Base-by-base conservation (phyloP, 2,113 vertebrate genomes). In the Cyprinodon variegatus region DNA sequence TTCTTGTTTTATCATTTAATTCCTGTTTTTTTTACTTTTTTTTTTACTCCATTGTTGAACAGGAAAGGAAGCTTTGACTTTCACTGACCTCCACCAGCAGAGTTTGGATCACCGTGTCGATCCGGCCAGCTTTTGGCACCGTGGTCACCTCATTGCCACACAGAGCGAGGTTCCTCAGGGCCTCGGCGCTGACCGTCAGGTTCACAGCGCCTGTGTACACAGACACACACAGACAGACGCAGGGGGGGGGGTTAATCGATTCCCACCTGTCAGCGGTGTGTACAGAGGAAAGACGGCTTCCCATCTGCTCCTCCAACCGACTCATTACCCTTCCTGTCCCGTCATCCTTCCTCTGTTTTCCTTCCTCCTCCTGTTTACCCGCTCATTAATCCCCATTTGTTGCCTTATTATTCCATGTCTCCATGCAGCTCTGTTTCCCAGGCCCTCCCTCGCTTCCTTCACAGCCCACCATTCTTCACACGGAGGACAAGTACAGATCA, bases 1-100 rank as follows among this genome's bases (percentile, higher is more conserved):
- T 29, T 29, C 29, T 29, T 29, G 29, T 29, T 29, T 29, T 29
- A 29, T 29, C 29, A 29, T 29, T 29, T 29, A 29, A 29, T 29
- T 29, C 29, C 29, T 29, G 29, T 29, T 29, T 29, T 29, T 29
- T 29, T n/a, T n/a, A n/a, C 29, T 29, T 29, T 29, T 29, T 29
- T 29, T 29, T 29, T 29, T 29, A 29, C 29, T 29, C 29, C 29
- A 29, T 29, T 29, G 29, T 29, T 29, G 29, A 29, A 29, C 29
- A 29, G 29, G 29, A 29, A 29, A 29, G 29, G 29, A 29, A 29
- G 15, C 50, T 53, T 15, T 53, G 29, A 57, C 50, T 6, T 41
- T 70, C n/a, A 77, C 94, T 91, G 74, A 96, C 95, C 94, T 96
- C 89, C 69, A 96, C 95, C 78, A 94, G 82, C 41, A 96, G 85